Base-by-base conservation (phyloP, 2,113 vertebrate species). In the Rhinopomastus cyanomelas region DNA sequence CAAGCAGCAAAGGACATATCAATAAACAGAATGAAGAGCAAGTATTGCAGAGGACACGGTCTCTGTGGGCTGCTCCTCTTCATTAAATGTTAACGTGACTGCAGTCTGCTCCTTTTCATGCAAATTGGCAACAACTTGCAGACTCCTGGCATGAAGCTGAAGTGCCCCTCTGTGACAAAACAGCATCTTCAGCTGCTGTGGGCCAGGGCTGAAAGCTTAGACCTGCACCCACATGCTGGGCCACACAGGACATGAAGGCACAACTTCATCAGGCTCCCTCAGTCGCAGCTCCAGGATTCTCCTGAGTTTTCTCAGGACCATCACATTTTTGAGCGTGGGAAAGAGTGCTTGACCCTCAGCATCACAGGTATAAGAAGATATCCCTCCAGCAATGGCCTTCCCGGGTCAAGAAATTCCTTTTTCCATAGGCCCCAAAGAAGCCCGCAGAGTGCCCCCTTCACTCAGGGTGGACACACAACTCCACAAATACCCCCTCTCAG, bases 21-120 rank as follows among this genome's bases (percentile, higher is more conserved):
- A 32, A 0, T 0, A 1, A 49, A 62, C 23, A 42, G 39, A 42
- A 42, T 42, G 48, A 90, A 84, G 59, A 27, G 65, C 2, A 0
- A 32, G 71, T 4, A 12, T n/a, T n/a, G 80, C 57, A 84, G 74
- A 79, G 78, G 69, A 94, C 0, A 0, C 22, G 8, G 59, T 20
- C 66, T 34, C 86, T 34, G 73, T 0, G 0, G 71, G 81, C 59
- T 37, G 64, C 0, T 1, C 48, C 59, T 88, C 88, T 62, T 90
- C 81, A 87, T 88, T 84, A 90, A 95, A 91, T 12, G 56, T 94
- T 94, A 87, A 86, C 69, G 30, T 8, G 44, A 91, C 92, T 88
- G 90, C 88, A 90, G 67, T 73, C 71, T 91, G 74, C 59, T 81
- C 62, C 74, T 76, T 68, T 61, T 36, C 67, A 88, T 88, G 80